Percentiles rank a stretch among this genome's conserved stretches.
Evolutionary conservation across 1,140 invertebrate genomes (phyloP).

Genomic region (Drosophila saltans): DNA sequence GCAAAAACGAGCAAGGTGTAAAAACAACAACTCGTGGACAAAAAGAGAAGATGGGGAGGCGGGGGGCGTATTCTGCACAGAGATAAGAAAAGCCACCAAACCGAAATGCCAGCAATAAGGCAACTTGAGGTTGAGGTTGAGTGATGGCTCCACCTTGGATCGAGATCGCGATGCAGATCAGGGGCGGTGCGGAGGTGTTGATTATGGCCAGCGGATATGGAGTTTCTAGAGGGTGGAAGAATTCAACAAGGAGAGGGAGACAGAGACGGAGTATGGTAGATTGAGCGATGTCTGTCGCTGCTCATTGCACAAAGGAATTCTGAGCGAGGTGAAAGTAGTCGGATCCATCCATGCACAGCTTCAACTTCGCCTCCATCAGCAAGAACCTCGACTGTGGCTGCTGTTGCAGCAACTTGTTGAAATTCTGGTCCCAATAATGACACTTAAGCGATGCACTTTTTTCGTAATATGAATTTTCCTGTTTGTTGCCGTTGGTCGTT

Average conservation of each 20-base stretch:
- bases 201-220: slow-evolving; percentile 68
- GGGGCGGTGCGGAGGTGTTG: slow-evolving; percentile 68
- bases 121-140: slow-evolving; percentile 40
- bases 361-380: slow-evolving; percentile 25
- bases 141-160: slow-evolving; percentile 62
- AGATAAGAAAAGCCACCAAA: slow-evolving; percentile 54
- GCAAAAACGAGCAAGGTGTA: slow-evolving; percentile 68
- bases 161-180: slow-evolving; percentile 20
- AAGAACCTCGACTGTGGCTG: slow-evolving; percentile 47
- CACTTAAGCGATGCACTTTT: slow-evolving; percentile 79
- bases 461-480: slow-evolving; percentile 80
- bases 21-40: slow-evolving; percentile 52
- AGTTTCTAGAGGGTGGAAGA: slow-evolving; percentile 7
- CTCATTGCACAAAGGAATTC: slow-evolving; percentile 62
- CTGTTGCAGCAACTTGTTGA: slow-evolving; percentile 62
- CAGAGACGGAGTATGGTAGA: slow-evolving; percentile 28
- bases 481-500: slow-evolving; percentile 51
- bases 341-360: slow-evolving; percentile 58
- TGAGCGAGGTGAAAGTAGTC: slow-evolving; percentile 72
- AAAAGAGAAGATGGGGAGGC: not conserved
- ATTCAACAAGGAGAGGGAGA: not conserved
- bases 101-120: slow-evolving; percentile 45
- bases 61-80: not conserved
- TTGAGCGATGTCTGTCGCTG: slow-evolving; percentile 67
- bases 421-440: slow-evolving; percentile 80